Conservation (phyloP, 2,888 invertebrate species). For the Malthinus flaveolus region DNA sequence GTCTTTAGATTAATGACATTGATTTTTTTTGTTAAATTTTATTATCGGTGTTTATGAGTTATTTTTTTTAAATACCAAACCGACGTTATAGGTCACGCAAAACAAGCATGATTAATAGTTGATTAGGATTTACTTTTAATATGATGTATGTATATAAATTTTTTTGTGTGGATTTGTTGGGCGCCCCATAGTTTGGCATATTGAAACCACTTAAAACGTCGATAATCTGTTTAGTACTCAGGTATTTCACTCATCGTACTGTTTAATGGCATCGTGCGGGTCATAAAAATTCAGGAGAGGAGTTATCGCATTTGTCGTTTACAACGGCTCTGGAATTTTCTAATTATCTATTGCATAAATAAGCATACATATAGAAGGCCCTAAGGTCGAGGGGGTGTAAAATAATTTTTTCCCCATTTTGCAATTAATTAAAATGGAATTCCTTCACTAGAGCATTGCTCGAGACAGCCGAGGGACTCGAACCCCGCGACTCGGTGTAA, state of each 20-base stretch:
- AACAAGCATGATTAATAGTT: constrained; percentile 13
- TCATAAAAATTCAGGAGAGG: constrained; percentile 21
- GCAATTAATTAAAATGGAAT: no score
- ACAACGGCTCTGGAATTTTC: constrained; percentile 14
- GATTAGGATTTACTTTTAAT: background rate
- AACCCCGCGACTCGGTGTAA: no score
- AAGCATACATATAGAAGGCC: background rate
- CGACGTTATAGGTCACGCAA: constrained; percentile 13
- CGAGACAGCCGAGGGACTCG: no score
- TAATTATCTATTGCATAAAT: constrained; percentile 7
- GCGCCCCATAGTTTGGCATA: constrained; percentile 8
- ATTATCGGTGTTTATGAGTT: constrained; percentile 13
- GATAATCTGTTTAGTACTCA: constrained; percentile 6
- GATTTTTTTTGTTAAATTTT: background rate
- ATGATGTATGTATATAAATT: constrained; percentile 4
- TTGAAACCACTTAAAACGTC: constrained; percentile 8
- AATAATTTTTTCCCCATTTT: background rate
- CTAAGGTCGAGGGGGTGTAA: no score
- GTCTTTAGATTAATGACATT: constrained; percentile 4
- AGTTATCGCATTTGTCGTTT: constrained; percentile 11
- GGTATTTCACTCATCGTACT: constrained; percentile 10
- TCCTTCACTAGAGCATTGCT: no score
- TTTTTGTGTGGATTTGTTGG: constrained; percentile 1
- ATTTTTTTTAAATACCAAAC: constrained; percentile 7
- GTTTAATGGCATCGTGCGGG: constrained; percentile 18